Conservation (phyloP, 1,140 invertebrate genomes). For the Drosophila suzukii region DNA sequence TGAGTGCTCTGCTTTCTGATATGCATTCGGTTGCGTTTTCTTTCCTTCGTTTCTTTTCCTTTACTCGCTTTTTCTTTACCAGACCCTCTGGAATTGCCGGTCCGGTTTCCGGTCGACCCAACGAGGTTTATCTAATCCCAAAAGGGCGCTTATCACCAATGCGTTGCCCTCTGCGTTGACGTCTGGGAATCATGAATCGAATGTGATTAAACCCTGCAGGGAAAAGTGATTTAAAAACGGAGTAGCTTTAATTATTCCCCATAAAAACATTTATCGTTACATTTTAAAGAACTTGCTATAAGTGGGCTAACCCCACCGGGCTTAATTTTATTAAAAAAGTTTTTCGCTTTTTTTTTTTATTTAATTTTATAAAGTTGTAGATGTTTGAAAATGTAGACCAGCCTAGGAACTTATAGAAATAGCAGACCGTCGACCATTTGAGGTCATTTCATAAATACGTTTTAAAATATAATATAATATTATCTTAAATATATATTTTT, state of each 20-base stretch:
- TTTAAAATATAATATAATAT: too few relatives aligned
- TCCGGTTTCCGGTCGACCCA: slow-evolving; percentile 39
- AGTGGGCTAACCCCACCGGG: too few relatives aligned
- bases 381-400: too few relatives aligned
- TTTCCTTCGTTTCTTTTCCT: slow-evolving; percentile 9
- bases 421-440: too few relatives aligned
- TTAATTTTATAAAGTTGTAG: too few relatives aligned
- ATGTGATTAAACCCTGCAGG: slow-evolving; percentile 51
- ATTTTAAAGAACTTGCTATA: too few relatives aligned
- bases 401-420: too few relatives aligned
- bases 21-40: slow-evolving; percentile 50
- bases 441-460: too few relatives aligned
- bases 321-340: too few relatives aligned
- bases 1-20: slow-evolving; percentile 71
- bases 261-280: not conserved
- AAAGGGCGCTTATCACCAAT: slow-evolving; percentile 63
- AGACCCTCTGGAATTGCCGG: slow-evolving; percentile 43
- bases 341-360: too few relatives aligned
- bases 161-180: slow-evolving; percentile 20
- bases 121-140: slow-evolving; percentile 50
- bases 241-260: not conserved
- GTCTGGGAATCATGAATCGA: slow-evolving; percentile 56
- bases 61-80: slow-evolving; percentile 28
- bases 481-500: too few relatives aligned
- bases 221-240: not conserved